Percentiles rank a stretch among this genome's conserved stretches.
phyloP scores from a whole-genome alignment of 2,888 invertebrate genomes.

The Eremobia ochroleuca region DNA sequence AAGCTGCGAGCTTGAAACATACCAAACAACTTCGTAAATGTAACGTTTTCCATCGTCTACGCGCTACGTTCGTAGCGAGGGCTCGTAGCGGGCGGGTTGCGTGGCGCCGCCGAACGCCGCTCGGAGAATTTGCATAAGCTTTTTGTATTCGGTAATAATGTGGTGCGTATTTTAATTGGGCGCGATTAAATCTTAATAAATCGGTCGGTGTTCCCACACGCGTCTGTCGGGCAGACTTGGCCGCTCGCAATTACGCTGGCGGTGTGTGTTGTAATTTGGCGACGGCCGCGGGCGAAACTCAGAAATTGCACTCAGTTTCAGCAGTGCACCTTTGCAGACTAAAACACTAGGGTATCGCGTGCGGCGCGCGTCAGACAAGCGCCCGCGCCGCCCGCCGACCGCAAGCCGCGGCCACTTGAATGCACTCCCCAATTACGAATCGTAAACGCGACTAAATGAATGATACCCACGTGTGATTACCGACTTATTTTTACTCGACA shows the following conservation, averaged over 20 bases:
- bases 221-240: constrained; percentile 73
- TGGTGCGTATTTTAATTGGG: constrained; percentile 88
- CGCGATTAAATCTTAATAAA: constrained; percentile 90
- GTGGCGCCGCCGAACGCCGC: constrained; percentile 71
- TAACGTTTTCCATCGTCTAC: constrained; percentile 56
- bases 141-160: constrained; percentile 85
- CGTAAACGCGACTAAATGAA: constrained; percentile 86
- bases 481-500: constrained; percentile 60
- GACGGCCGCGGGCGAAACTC: constrained; percentile 83
- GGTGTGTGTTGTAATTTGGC: constrained; percentile 86
- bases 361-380: constrained; percentile 77
- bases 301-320: constrained; percentile 85
- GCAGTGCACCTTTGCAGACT: constrained; percentile 74
- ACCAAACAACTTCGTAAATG: constrained; percentile 21
- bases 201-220: constrained; percentile 87
- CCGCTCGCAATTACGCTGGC: constrained; percentile 85
- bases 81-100: constrained; percentile 72
- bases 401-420: constrained; percentile 80
- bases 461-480: constrained; percentile 70
- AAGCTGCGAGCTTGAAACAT: constrained; percentile 5
- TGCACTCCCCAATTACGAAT: constrained; percentile 89
- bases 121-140: constrained; percentile 82
- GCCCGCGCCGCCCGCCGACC: constrained; percentile 70
- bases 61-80: constrained; percentile 76
- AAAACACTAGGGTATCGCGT: constrained; percentile 79